These are phyloP conservation scores for Nysson spinosus DNA, from an alignment of 2,888 invertebrate genomes.

Conservation along the genomic window DNA sequence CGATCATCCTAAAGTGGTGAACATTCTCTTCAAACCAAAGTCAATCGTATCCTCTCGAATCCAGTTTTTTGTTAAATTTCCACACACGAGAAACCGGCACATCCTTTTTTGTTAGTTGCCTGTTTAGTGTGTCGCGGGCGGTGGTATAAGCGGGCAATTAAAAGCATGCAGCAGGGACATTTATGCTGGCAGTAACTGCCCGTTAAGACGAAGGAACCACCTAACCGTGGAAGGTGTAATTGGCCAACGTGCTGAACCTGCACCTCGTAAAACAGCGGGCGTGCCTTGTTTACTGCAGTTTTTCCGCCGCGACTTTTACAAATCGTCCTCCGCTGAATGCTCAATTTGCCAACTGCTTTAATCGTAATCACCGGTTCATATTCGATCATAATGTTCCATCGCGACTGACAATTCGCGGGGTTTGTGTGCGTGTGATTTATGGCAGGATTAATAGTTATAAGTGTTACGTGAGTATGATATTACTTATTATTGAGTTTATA, in stretches of 20 bases:
- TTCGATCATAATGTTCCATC: background rate
- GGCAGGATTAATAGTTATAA: no score
- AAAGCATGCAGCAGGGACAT: constrained; percentile 70
- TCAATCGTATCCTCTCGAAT: constrained; percentile 12
- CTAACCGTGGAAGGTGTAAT: constrained; percentile 73
- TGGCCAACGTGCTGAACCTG: constrained; percentile 71
- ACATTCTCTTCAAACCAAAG: constrained; percentile 43
- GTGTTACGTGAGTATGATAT: no score
- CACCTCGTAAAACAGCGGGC: constrained; percentile 73
- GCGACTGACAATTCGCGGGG: no score
- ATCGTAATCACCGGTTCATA: background rate
- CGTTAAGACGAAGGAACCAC: constrained; percentile 71
- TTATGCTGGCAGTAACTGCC: constrained; percentile 73
- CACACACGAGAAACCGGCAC: constrained; percentile 13
- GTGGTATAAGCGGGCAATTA: constrained; percentile 66
- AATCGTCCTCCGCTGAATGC: constrained; percentile 23
- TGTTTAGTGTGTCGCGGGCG: constrained; percentile 37
- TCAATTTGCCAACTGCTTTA: constrained; percentile 8
- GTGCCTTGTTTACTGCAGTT: constrained; percentile 39
- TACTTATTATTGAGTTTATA: no score
- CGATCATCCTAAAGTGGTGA: no score
- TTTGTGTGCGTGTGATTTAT: no score
- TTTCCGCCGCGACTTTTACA: constrained; percentile 44
- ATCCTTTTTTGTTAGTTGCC: constrained; percentile 17
- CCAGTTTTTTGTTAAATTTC: constrained; percentile 4